Conservation (phyloP, 2,888 invertebrate genomes). For the Pachliopta kotzebuea region DNA sequence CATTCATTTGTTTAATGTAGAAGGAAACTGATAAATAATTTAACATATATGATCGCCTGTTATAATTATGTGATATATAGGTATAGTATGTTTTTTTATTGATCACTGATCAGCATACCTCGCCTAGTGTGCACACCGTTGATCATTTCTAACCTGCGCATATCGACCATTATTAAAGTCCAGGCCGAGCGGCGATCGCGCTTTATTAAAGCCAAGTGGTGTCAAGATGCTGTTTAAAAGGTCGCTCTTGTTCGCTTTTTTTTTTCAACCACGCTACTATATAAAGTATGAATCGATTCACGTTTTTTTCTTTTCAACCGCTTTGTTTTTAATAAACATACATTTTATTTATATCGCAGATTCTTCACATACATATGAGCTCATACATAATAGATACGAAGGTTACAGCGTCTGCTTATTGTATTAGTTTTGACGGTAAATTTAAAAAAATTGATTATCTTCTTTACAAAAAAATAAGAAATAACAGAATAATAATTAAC, state of each 20-base stretch:
- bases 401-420: not conserved
- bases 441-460: not conserved
- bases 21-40: not conserved
- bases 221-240: conserved; percentile 63
- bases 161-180: conserved; percentile 15
- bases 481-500: too few species aligned
- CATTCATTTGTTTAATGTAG: too few species aligned
- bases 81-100: too few species aligned
- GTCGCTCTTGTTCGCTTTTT: conserved; percentile 50
- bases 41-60: not conserved
- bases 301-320: not conserved
- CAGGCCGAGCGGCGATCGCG: conserved; percentile 54
- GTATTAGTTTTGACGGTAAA: not conserved
- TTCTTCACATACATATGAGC: not conserved
- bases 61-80: too few species aligned
- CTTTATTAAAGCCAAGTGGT: conserved; percentile 68
- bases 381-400: not conserved
- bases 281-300: conserved; percentile 13
- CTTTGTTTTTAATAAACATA: not conserved
- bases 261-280: conserved; percentile 35
- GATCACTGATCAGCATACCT: not conserved
- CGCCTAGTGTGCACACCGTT: conserved; percentile 1
- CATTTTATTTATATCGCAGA: not conserved
- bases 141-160: not conserved
- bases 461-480: too few species aligned